Percentiles rank a stretch among this genome's conserved stretches.
These are phyloP conservation scores for Boloria selene DNA, from an alignment of 2,888 invertebrate species.

Conservation along the genomic window DNA sequence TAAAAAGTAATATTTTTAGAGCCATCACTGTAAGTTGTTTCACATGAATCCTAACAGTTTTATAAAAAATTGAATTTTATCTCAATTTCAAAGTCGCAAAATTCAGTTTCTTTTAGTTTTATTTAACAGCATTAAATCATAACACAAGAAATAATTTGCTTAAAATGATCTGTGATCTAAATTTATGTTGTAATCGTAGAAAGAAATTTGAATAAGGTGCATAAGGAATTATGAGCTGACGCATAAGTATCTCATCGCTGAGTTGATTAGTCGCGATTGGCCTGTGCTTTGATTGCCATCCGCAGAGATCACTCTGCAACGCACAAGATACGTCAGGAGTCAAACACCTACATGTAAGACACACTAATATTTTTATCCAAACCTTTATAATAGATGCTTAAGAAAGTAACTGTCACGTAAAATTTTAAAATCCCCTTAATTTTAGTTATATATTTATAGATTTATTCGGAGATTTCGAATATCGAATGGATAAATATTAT, in stretches of 20 bases:
- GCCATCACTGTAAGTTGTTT: no score
- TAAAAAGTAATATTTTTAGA: no score
- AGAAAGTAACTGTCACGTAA: no score
- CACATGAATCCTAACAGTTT: no score
- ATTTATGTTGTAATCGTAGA: neutral
- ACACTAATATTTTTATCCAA: neutral
- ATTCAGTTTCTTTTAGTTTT: no score
- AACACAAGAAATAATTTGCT: no score
- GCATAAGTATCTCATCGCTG: conserved; percentile 40
- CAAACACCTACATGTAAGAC: conserved; percentile 20
- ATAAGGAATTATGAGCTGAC: conserved; percentile 29
- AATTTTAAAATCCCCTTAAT: no score
- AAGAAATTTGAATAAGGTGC: conserved; percentile 13
- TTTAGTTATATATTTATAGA: no score
- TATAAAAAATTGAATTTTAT: no score
- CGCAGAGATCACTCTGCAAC: conserved; percentile 40
- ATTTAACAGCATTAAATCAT: neutral
- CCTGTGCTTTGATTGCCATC: conserved; percentile 53
- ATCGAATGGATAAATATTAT: neutral
- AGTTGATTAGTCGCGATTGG: conserved; percentile 49
- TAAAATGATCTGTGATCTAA: conserved; percentile 2
- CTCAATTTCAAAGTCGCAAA: no score
- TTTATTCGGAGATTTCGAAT: no score
- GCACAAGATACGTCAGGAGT: conserved; percentile 46
- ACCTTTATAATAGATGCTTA: no score